Conservation (phyloP, 2,797 vertebrate genomes). For the Neosilurus hyrtlii region DNA sequence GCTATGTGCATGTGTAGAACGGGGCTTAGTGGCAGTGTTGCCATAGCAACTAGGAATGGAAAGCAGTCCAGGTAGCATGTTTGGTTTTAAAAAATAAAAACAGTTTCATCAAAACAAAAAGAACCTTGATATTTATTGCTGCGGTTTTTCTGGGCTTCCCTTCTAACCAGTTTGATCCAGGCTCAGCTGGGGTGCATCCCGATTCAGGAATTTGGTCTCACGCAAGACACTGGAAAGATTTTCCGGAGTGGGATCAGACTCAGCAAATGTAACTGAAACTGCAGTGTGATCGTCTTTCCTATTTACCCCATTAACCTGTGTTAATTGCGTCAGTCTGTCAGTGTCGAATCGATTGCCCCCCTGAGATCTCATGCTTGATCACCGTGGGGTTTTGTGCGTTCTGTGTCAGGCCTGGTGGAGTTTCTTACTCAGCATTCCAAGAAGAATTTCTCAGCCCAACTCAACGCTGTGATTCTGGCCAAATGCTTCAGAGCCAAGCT, state of each 20-base stretch:
- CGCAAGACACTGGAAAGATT: constrained; percentile 90
- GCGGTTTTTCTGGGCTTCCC: background rate
- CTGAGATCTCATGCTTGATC: background rate
- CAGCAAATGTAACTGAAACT: constrained; percentile 83
- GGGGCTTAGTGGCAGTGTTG: background rate
- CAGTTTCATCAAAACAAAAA: too few relatives aligned
- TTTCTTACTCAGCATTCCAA: constrained; percentile 80
- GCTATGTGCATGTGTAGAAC: background rate
- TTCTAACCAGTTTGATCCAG: constrained; percentile 86
- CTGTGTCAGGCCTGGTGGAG: constrained; percentile 83
- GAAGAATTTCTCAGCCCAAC: constrained; percentile 76
- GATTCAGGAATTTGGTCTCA: constrained; percentile 92
- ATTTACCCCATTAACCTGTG: background rate
- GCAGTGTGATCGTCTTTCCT: background rate
- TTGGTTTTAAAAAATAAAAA: too few relatives aligned
- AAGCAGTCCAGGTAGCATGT: background rate
- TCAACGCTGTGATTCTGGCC: constrained; percentile 87
- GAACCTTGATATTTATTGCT: background rate
- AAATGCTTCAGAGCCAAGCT: constrained; percentile 94
- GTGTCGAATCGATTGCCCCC: background rate
- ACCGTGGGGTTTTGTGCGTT: constrained; percentile 17
- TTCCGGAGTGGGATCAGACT: constrained; percentile 90
- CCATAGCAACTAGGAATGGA: background rate
- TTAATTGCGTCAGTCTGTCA: background rate
- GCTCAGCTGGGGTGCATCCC: constrained; percentile 91